phyloP scores from a whole-genome alignment of 2,888 invertebrate species.

The Hedya salicella region DNA sequence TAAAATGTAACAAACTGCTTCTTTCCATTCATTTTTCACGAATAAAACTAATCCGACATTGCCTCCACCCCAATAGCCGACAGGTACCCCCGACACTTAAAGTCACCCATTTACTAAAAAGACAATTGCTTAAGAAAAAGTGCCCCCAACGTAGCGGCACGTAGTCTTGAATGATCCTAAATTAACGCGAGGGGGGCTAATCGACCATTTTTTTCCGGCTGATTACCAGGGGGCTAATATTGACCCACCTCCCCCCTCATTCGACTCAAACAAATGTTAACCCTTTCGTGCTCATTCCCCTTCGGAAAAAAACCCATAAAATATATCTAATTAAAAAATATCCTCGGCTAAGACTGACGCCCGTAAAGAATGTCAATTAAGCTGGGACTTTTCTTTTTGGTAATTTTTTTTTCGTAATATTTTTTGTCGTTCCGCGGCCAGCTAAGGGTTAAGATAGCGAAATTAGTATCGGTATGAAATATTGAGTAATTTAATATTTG shows the following conservation, averaged over 20 bases:
- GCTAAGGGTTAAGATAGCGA: constrained; percentile 84
- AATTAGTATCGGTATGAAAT: constrained; percentile 85
- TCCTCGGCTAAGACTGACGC: constrained; percentile 84
- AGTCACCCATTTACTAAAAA: constrained; percentile 65
- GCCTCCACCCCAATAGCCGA: constrained; percentile 44
- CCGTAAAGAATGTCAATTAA: constrained; percentile 86
- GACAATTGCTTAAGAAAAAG: constrained; percentile 57
- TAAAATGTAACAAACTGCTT: too few species aligned
- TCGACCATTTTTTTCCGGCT: constrained; percentile 84
- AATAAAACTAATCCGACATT: constrained; percentile 2
- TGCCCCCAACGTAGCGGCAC: constrained; percentile 60
- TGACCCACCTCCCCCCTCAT: constrained; percentile 75
- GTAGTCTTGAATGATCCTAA: constrained; percentile 79
- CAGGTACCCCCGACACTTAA: constrained; percentile 62
- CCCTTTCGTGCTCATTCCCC: constrained; percentile 80
- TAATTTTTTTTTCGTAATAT: constrained; percentile 61
- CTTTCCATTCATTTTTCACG: background rate
- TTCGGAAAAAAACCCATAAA: constrained; percentile 84
- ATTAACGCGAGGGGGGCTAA: constrained; percentile 81
- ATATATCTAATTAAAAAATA: constrained; percentile 87
- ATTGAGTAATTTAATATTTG: constrained; percentile 84
- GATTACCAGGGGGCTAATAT: constrained; percentile 84
- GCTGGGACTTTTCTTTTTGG: constrained; percentile 74
- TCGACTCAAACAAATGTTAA: constrained; percentile 82
- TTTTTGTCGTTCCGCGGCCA: constrained; percentile 79